phyloP scores from a whole-genome alignment of 2,888 invertebrate genomes.

The Hoplodrina ambigua region DNA sequence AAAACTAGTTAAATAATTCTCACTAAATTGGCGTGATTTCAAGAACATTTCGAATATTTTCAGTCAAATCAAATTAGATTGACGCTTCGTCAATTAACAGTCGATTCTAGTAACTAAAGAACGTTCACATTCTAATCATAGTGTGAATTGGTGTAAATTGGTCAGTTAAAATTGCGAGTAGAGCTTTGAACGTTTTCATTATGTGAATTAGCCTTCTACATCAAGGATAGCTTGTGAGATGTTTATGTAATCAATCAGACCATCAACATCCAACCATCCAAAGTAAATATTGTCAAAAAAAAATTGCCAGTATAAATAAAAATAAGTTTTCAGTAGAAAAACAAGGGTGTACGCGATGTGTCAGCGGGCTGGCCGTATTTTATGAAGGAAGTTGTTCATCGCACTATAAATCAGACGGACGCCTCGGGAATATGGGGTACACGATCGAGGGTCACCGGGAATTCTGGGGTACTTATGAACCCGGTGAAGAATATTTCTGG shows the following conservation, averaged over 20 bases:
- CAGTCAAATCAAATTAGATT: neutral
- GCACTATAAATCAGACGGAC: conserved; percentile 83
- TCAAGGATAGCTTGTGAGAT: neutral
- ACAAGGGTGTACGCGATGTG: conserved; percentile 60
- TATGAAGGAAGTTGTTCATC: conserved; percentile 86
- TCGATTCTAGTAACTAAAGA: too few relatives aligned
- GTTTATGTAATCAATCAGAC: neutral
- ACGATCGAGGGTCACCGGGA: conserved; percentile 36
- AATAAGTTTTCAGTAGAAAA: conserved; percentile 59
- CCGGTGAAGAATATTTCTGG: neutral
- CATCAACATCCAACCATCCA: neutral
- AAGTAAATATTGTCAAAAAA: conserved; percentile 36
- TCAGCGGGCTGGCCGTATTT: conserved; percentile 73
- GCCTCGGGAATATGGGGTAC: conserved; percentile 63
- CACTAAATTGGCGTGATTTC: neutral
- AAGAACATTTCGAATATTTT: neutral
- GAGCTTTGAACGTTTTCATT: too few relatives aligned
- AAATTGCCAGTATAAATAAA: conserved; percentile 55
- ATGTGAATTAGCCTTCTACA: too few relatives aligned
- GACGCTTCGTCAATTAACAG: neutral
- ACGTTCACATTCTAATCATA: too few relatives aligned
- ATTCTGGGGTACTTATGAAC: conserved; percentile 2
- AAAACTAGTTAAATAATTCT: neutral
- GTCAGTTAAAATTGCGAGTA: too few relatives aligned
- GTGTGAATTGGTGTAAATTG: too few relatives aligned